These are phyloP conservation scores for Lagocephalus sceleratus DNA, from an alignment of 2,797 vertebrate genomes.

Conservation along the genomic window DNA sequence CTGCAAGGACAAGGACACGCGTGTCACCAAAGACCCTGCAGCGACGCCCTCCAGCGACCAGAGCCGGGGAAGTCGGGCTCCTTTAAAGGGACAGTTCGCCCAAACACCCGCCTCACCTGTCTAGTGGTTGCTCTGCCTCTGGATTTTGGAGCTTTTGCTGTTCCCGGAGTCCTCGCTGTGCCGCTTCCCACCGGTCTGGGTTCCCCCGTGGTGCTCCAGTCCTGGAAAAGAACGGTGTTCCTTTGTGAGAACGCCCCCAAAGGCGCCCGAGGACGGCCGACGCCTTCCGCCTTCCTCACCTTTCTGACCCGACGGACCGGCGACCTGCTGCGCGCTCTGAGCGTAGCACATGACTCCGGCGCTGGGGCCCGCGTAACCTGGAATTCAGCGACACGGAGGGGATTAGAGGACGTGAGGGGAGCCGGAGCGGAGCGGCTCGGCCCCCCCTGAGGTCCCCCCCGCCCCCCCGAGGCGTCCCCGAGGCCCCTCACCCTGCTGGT, in stretches of 20 bases:
- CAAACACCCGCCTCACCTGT: slow-evolving; percentile 39
- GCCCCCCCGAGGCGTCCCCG: too few species aligned
- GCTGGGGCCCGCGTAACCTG: slow-evolving; percentile 54
- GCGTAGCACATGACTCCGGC: slow-evolving; percentile 60
- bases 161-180: slow-evolving; percentile 68
- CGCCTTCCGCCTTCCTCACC: slow-evolving; percentile 58
- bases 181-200: slow-evolving; percentile 62
- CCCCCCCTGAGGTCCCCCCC: too few species aligned
- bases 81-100: neutral
- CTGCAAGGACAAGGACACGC: slow-evolving; percentile 9
- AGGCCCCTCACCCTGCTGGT: slow-evolving; percentile 61
- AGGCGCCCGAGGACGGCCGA: neutral
- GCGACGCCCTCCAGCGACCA: too few species aligned
- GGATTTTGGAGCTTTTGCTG: slow-evolving; percentile 67
- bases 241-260: neutral
- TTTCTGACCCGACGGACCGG: slow-evolving; percentile 46
- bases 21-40: neutral
- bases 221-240: slow-evolving; percentile 31
- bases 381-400: slow-evolving; percentile 1
- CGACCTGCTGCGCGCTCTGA: slow-evolving; percentile 56
- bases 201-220: slow-evolving; percentile 49
- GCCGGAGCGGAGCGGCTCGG: too few species aligned
- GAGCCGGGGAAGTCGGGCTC: too few species aligned
- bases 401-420: slow-evolving; percentile 4
- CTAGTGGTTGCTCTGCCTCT: slow-evolving; percentile 70